Evolutionary conservation across 2,888 invertebrate genomes (phyloP).

Genomic region (Tipula lateralis): DNA sequence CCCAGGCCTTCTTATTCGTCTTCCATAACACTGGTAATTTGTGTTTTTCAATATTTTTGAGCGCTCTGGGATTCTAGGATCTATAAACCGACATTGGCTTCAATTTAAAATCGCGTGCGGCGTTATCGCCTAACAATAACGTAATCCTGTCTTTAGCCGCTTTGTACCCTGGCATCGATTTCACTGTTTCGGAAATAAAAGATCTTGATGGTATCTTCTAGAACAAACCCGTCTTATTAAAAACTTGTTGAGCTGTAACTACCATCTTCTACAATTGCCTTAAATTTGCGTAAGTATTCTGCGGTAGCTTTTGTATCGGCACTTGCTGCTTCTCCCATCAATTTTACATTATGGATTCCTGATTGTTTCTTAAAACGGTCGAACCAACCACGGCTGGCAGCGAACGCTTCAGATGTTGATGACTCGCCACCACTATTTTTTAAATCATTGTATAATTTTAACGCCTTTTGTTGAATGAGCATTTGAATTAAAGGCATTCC

Average conservation of each 20-base stretch:
- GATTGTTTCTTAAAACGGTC: not conserved
- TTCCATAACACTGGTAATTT: slow-evolving; percentile 38
- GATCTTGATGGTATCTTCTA: slow-evolving; percentile 27
- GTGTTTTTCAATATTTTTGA: slow-evolving; percentile 38
- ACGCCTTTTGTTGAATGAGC: slow-evolving; percentile 13
- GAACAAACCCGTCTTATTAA: not conserved
- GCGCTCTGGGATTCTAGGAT: slow-evolving; percentile 39
- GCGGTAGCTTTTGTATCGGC: not conserved
- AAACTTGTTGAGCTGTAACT: slow-evolving; percentile 19
- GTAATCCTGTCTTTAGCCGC: slow-evolving; percentile 37
- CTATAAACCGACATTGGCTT: slow-evolving; percentile 41
- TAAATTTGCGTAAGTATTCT: not conserved
- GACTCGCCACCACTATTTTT: not conserved
- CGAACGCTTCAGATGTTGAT: not conserved
- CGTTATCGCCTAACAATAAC: slow-evolving; percentile 39
- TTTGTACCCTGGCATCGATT: slow-evolving; percentile 30
- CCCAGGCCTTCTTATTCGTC: too few relatives aligned
- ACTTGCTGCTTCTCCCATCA: slow-evolving; percentile 14
- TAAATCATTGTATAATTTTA: not conserved
- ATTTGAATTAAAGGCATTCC: not conserved
- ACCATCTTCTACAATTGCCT: not conserved
- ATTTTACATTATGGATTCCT: slow-evolving; percentile 24
- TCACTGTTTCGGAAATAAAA: slow-evolving; percentile 32
- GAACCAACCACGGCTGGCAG: slow-evolving; percentile 13
- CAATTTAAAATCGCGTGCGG: slow-evolving; percentile 38